Percentiles rank a stretch among this genome's conserved stretches.
phyloP scores from a whole-genome alignment of 2,888 invertebrate genomes.

The Pimpla rufipes region DNA sequence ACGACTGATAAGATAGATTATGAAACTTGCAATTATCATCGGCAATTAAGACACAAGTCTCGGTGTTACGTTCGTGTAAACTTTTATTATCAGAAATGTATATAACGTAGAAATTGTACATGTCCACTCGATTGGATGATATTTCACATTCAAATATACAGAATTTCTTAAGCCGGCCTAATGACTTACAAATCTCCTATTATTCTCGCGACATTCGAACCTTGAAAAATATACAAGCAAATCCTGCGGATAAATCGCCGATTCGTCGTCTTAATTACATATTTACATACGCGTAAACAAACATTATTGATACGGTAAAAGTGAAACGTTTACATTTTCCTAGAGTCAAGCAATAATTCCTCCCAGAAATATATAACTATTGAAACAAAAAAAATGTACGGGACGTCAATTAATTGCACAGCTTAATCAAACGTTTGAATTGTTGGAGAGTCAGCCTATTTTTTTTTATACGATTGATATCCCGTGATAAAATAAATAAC shows the following conservation, averaged over 20 bases:
- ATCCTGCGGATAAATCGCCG: conserved; percentile 6
- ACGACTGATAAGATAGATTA: not conserved
- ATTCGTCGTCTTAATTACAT: conserved; percentile 34
- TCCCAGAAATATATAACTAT: too few relatives aligned
- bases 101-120: conserved; percentile 39
- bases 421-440: not conserved
- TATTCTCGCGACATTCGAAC: not conserved
- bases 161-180: conserved; percentile 29
- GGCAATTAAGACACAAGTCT: not conserved
- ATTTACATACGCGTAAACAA: conserved; percentile 48
- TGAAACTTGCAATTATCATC: not conserved
- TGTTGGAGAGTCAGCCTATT: not conserved
- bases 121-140: conserved; percentile 6
- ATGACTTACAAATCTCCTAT: not conserved
- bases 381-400: too few relatives aligned
- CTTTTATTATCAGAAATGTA: conserved; percentile 51
- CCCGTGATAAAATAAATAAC: not conserved
- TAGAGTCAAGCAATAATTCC: not conserved
- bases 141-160: conserved; percentile 29
- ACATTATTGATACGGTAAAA: not conserved
- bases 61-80: conserved; percentile 6
- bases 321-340: not conserved
- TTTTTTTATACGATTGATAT: not conserved
- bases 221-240: conserved; percentile 40
- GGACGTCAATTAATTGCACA: too few relatives aligned